Evolutionary conservation across 2,888 invertebrate species (phyloP), one percentile per base, ranked within the genome.

Genomic region (Chouioia cunea): DNA sequence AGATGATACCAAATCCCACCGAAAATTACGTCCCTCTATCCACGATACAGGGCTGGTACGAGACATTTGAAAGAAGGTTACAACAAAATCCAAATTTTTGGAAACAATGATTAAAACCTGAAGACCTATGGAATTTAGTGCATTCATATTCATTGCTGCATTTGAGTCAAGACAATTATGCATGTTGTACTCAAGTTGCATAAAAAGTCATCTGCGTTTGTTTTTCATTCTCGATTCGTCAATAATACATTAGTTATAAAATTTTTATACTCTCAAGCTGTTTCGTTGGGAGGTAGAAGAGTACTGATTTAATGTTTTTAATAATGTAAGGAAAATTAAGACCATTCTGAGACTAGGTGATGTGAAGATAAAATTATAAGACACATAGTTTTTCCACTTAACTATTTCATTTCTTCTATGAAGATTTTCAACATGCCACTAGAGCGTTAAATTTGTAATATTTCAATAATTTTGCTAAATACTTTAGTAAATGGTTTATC

Each of bases 81-180:
- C 91, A 92, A 77, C 93, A 93, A 75, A 97, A 97, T 87, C 97
- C 97, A 0, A 93, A 96, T 83, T 98, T 97, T 85, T 98, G 97
- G 98, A 95, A 92, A 80, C 82, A 78, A 71, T 83, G 79, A 82
- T 79, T 50, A 4, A 73, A 52, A 47, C 22, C 36, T 16, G 58
- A 66, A 16, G 64, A 73, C 54, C 15, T 73, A 0, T 70, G 64
- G 56, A 23, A 36, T 73, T 14, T 70, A 23, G 57, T 67, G 50
- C 62, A 73, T 46, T 64, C 54, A 23, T 69, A 63, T 18, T 73
- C 65, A 12, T 59, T 62, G 27, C 64, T 67, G 47, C 50, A 53
- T 53, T 64, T 70, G 60, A 65, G 48, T 43, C 66, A 67, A 43
- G 67, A 62, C 52, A 67, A 23, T 53, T 64, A 57, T 71, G 60